Conservation (phyloP, 2,797 vertebrate species). For the Enteromius radiatus region DNA sequence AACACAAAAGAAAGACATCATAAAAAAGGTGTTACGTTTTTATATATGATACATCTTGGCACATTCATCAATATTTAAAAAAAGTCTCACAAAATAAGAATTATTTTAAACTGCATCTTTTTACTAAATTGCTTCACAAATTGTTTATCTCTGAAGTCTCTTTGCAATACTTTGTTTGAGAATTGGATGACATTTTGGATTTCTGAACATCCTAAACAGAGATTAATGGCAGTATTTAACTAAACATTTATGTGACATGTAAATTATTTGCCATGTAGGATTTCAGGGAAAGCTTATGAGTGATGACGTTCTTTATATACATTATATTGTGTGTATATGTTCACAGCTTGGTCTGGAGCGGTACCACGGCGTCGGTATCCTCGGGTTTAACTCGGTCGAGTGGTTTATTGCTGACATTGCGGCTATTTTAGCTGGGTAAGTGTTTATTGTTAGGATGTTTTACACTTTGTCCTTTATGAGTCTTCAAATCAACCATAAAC, state of each 20-base stretch:
- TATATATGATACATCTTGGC: not conserved
- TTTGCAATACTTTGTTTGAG: not conserved
- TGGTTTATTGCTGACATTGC: conserved; percentile 90
- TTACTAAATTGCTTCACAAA: not conserved
- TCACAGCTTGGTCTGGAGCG: conserved; percentile 89
- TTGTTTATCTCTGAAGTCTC: not conserved
- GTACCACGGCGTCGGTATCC: conserved; percentile 89
- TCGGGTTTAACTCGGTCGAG: conserved; percentile 91
- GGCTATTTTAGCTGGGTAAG: conserved; percentile 92
- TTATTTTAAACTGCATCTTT: not conserved
- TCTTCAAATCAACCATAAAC: not conserved
- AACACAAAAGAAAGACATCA: not conserved
- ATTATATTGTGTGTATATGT: conserved; percentile 51
- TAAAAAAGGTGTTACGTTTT: conserved; percentile 6
- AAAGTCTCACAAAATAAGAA: not conserved
- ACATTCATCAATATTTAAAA: not conserved
- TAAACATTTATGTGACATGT: conserved; percentile 1
- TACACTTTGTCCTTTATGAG: not conserved
- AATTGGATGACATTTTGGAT: not conserved
- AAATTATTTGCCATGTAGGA: not conserved
- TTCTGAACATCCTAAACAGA: not conserved
- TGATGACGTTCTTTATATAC: not conserved
- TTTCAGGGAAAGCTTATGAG: not conserved
- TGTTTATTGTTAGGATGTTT: conserved; percentile 20
- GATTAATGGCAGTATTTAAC: not conserved